Evolutionary conservation across 1,140 invertebrate species (phyloP), one percentile per base, ranked within the genome.

Genomic region (Drosophila pseudoananassae): DNA sequence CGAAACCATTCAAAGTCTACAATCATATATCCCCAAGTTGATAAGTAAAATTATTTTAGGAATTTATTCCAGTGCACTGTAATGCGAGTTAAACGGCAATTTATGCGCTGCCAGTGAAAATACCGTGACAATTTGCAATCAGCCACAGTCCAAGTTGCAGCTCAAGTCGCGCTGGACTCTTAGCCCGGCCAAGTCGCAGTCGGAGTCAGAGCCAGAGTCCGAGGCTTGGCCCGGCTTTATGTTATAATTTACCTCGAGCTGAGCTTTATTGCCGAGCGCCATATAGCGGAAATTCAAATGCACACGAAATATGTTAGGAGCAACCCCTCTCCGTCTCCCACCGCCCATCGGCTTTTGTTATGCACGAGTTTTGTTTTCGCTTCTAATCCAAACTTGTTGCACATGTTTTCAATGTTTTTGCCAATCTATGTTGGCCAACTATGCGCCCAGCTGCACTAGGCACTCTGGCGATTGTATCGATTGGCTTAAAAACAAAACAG

Each of bases 61-160:
- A 40, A 15, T 15, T 46, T 46, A 3, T 6, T 3, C 43, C 1
- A 46, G 43, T 46, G 43, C 60, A 76, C 63, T 61, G 73, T 60
- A 65, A 77, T 55, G 59, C 70, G 63, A 78, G 63, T 83, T 88
- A 78, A 83, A 78, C 84, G 71, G 59, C 71, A 89, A 88, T 88
- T 88, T 88, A 89, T 89, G 84, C 72, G 83, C 83, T 88, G 85
- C 84, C 78, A 64, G 83, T 72, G 65, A 88, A 87, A 85, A 87
- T 87, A 88, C 83, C 84, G 84, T 88, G 84, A 88, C 83, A 87
- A 87, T 87, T 88, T 83, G 84, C 83, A 83, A 88, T 87, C 83
- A 87, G 83, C 82, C 46, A 64, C 57, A 57, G 52, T 60, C 56
- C 38, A 46, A 70, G 63, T 56, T 71, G 53, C 43, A 68, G 46